These are phyloP conservation scores for Zootermopsis nevadensis DNA, from an alignment of 2,888 invertebrate genomes.

Conservation along the genomic window DNA sequence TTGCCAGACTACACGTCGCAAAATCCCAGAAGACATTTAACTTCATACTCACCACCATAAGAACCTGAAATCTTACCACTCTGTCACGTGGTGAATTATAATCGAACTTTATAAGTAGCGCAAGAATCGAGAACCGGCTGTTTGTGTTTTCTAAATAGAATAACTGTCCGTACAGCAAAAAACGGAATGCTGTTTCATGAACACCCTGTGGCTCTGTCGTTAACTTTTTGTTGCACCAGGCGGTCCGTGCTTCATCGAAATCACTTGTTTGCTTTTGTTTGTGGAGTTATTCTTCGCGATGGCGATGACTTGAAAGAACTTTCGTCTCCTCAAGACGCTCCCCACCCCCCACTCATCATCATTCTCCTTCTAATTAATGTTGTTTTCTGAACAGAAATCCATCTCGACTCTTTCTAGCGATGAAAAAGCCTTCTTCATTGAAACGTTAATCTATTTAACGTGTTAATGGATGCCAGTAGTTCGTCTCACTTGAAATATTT, in stretches of 20 bases:
- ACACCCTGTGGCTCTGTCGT: not conserved
- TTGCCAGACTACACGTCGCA: too few species aligned
- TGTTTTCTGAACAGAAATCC: constrained; percentile 13
- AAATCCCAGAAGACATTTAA: too few species aligned
- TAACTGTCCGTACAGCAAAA: too few species aligned
- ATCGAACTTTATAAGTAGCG: too few species aligned
- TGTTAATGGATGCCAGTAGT: constrained; percentile 1
- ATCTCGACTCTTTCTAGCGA: constrained; percentile 1
- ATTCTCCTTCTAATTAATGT: constrained; percentile 13
- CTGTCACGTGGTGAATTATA: too few species aligned
- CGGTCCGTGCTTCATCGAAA: not conserved
- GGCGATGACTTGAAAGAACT: constrained; percentile 11
- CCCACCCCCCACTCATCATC: not conserved
- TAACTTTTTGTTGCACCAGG: not conserved
- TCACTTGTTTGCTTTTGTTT: constrained; percentile 13
- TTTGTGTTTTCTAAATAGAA: too few species aligned
- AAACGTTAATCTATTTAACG: constrained; percentile 13
- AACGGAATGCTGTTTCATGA: not conserved
- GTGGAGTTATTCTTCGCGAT: not conserved
- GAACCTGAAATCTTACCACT: too few species aligned
- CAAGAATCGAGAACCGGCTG: too few species aligned
- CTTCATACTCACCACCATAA: too few species aligned
- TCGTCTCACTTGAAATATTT: constrained; percentile 7
- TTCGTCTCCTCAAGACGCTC: not conserved
- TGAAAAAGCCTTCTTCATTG: not conserved